phyloP scores from a whole-genome alignment of 2,888 invertebrate species.

The Allygus modestus region DNA sequence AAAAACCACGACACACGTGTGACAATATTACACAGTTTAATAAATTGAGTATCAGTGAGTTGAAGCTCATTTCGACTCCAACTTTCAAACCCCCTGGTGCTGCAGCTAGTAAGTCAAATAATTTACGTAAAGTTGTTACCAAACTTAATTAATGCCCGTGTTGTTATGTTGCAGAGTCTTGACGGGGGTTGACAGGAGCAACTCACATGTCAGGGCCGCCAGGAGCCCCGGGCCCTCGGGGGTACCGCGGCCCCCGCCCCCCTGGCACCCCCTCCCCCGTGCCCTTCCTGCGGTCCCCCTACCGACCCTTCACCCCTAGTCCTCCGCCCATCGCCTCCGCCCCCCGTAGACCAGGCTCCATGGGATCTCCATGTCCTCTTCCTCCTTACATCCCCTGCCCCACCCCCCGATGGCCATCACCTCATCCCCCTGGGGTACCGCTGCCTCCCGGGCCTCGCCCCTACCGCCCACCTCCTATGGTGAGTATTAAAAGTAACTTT shows the following conservation, averaged over 20 bases:
- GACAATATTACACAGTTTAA: too few relatives aligned
- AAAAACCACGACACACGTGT: too few relatives aligned
- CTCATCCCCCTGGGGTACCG: conserved; percentile 75
- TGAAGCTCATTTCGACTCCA: too few relatives aligned
- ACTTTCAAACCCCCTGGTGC: too few relatives aligned
- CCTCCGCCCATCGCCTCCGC: conserved; percentile 65
- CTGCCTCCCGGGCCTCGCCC: conserved; percentile 74
- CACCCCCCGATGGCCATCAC: conserved; percentile 81
- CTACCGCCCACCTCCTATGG: conserved; percentile 73
- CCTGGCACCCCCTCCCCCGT: conserved; percentile 66
- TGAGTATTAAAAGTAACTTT: too few relatives aligned
- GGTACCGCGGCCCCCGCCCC: conserved; percentile 58
- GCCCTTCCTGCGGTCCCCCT: conserved; percentile 65
- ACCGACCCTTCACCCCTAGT: conserved; percentile 67
- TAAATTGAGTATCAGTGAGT: too few relatives aligned
- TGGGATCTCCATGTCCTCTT: conserved; percentile 67
- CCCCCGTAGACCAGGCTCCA: conserved; percentile 54
- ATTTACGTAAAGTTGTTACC: too few relatives aligned
- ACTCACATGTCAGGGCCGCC: conserved; percentile 64
- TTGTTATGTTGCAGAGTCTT: conserved; percentile 14
- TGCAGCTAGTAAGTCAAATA: too few relatives aligned
- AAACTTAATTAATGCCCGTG: too few relatives aligned
- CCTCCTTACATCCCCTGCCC: conserved; percentile 81
- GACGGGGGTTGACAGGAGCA: conserved; percentile 61
- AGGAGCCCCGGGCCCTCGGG: conserved; percentile 22